These are phyloP conservation scores for Malurus alboscapulatus DNA, from an alignment of 2,113 vertebrate species.

Conservation along the genomic window DNA sequence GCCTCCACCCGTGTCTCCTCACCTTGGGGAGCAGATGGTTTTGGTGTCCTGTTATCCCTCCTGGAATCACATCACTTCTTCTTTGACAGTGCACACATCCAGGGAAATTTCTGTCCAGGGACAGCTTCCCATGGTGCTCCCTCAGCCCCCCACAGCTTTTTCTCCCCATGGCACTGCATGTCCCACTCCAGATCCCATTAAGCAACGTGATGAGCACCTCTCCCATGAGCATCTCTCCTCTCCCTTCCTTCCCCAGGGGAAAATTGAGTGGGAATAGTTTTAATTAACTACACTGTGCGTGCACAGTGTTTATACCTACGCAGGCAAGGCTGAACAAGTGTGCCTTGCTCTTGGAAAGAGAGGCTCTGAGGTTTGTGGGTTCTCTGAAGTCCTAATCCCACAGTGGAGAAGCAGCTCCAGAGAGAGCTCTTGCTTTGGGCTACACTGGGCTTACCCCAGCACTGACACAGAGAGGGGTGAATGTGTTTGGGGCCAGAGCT, in stretches of 20 bases:
- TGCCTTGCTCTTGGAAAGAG: slow-evolving; percentile 1
- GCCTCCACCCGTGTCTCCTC: neutral
- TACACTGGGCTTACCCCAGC: neutral
- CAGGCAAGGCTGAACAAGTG: slow-evolving; percentile 60
- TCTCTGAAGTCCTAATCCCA: slow-evolving; percentile 21
- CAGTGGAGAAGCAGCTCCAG: neutral
- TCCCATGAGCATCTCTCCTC: slow-evolving; percentile 30
- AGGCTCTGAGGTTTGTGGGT: slow-evolving; percentile 8
- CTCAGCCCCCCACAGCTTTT: neutral
- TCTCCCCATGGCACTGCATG: accelerated
- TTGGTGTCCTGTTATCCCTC: neutral
- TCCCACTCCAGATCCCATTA: neutral
- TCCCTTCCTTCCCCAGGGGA: slow-evolving; percentile 20
- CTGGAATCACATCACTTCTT: neutral
- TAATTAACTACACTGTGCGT: slow-evolving; percentile 41
- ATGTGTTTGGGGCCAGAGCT: neutral
- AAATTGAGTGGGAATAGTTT: slow-evolving; percentile 47
- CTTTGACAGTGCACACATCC: neutral
- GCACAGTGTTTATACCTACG: neutral
- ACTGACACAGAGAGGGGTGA: neutral
- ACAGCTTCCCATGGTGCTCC: neutral
- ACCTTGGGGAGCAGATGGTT: neutral
- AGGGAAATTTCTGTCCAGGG: neutral
- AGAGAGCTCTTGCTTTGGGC: neutral
- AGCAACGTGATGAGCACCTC: neutral